Percentiles rank a stretch among this genome's conserved stretches.
Evolutionary conservation across 2,888 invertebrate genomes (phyloP).

Genomic region (Amphipyra tragopoginis): DNA sequence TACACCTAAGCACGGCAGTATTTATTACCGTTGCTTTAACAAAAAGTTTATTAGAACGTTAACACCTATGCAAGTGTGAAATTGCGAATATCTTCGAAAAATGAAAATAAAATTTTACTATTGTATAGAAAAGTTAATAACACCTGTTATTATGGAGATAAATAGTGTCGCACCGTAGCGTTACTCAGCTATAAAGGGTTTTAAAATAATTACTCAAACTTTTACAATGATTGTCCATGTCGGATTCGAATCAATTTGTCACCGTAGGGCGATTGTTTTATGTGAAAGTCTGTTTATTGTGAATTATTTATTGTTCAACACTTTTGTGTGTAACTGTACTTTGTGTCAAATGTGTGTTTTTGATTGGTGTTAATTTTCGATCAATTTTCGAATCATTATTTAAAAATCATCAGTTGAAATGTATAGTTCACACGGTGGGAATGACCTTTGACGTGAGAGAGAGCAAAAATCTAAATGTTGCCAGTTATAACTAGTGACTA

Average conservation of each 20-base stretch:
- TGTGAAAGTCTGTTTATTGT: conserved; percentile 48
- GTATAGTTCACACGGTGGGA: conserved; percentile 40
- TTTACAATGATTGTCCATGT: conserved; percentile 42
- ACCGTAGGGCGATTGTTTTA: conserved; percentile 53
- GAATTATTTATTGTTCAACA: conserved; percentile 44
- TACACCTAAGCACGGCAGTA: conserved; percentile 6
- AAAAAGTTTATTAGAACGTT: conserved; percentile 24
- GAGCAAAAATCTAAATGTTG: conserved; percentile 43
- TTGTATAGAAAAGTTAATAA: conserved; percentile 34
- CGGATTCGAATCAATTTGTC: conserved; percentile 69
- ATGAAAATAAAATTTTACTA: conserved; percentile 23
- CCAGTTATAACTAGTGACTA: conserved; percentile 28
- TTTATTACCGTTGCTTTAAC: conserved; percentile 14
- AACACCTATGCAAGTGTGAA: conserved; percentile 29
- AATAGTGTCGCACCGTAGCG: conserved; percentile 27
- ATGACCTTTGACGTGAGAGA: conserved; percentile 38
- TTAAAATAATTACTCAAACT: conserved; percentile 43
- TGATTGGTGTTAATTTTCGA: conserved; percentile 43
- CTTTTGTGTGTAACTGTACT: conserved; percentile 50
- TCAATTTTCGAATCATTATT: conserved; percentile 28
- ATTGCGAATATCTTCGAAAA: conserved; percentile 29
- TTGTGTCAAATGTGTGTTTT: conserved; percentile 27
- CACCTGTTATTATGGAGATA: conserved; percentile 22
- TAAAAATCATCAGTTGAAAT: conserved; percentile 6
- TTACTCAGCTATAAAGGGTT: conserved; percentile 38